These are phyloP conservation scores for Leontocebus nigricollis DNA, from an alignment of 2,797 vertebrate genomes.

Conservation along the genomic window DNA sequence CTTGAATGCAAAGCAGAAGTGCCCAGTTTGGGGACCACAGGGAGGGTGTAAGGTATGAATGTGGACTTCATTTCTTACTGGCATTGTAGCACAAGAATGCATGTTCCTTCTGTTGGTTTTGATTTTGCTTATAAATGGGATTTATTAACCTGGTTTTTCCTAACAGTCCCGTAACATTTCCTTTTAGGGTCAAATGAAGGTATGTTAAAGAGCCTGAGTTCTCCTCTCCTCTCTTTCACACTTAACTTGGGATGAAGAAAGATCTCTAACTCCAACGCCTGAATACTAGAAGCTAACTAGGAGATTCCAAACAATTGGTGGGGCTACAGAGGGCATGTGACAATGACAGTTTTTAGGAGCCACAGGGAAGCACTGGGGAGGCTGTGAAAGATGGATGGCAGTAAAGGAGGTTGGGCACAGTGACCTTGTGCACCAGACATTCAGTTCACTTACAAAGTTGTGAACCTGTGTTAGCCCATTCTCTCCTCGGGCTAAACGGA, in stretches of 20 bases:
- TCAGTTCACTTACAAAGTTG: neutral
- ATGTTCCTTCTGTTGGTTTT: neutral
- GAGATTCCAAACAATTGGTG: neutral
- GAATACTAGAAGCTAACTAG: neutral
- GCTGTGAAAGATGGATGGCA: neutral
- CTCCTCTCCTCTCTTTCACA: neutral
- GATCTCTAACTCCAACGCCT: neutral
- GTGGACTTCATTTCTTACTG: neutral
- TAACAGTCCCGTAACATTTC: neutral
- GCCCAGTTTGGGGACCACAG: neutral
- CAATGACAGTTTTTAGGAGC: neutral
- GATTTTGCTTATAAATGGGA: neutral
- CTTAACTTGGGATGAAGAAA: neutral
- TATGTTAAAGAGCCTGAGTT: neutral
- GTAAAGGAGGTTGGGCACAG: neutral
- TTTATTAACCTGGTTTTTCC: neutral
- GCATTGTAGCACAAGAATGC: neutral
- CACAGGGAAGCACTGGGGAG: neutral
- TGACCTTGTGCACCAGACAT: neutral
- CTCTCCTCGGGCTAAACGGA: slow-evolving; percentile 46
- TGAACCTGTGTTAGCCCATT: slow-evolving; percentile 25
- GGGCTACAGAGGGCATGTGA: neutral
- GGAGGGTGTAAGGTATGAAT: neutral
- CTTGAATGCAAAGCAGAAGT: neutral
- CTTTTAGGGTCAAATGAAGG: neutral